These are phyloP conservation scores for Circaetus cinerascens DNA, from an alignment of 2,113 vertebrate species.

Conservation along the genomic window DNA sequence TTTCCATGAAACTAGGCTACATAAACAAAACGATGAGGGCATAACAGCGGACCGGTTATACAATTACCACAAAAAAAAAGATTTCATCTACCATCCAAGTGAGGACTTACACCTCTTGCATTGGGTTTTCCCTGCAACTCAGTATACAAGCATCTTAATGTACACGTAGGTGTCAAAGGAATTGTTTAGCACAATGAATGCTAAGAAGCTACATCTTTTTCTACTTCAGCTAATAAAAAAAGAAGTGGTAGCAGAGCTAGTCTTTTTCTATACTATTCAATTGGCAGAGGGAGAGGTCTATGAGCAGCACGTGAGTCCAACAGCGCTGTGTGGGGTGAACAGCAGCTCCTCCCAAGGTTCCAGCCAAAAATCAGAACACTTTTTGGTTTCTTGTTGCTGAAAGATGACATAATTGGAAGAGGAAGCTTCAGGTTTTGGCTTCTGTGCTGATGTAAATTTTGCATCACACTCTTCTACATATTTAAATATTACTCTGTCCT, in stretches of 20 bases:
- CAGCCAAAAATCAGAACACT: not conserved
- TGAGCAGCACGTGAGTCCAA: not conserved
- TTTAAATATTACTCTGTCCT: not conserved
- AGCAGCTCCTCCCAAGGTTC: not conserved
- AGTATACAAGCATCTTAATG: not conserved
- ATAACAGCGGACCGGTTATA: not conserved
- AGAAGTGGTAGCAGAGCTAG: not conserved
- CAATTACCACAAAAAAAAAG: not conserved
- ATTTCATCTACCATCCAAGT: not conserved
- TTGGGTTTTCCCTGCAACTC: not conserved
- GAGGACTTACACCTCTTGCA: not conserved
- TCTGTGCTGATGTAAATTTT: not conserved
- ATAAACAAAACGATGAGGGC: not conserved
- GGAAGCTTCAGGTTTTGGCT: not conserved
- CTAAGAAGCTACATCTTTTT: not conserved
- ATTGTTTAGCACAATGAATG: not conserved
- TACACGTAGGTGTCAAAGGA: not conserved
- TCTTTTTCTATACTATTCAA: not conserved
- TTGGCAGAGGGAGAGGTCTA: not conserved
- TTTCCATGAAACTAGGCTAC: not conserved
- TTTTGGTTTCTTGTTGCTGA: not conserved
- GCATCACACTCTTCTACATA: not conserved
- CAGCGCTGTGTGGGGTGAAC: fast-evolving
- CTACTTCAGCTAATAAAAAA: not conserved
- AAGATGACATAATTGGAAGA: not conserved